Evolutionary conservation across 30 jellyfish, hydroid and myxozoan species (phyloP).

Genomic region (Aurelia coerulea): DNA sequence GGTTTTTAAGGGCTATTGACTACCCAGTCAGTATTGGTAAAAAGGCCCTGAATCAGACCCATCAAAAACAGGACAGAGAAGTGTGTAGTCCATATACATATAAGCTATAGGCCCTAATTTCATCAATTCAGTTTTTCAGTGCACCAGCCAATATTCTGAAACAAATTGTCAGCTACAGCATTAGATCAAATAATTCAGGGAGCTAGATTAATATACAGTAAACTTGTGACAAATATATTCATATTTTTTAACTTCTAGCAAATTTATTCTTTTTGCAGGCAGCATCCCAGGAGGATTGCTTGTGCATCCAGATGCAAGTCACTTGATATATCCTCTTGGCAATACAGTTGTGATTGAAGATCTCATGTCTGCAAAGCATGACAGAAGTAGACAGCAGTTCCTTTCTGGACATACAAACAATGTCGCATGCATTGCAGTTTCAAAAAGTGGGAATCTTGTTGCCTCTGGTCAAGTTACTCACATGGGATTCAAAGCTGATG

Average conservation of each 20-base stretch:
- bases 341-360: conserved; percentile 90
- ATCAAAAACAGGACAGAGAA: no score
- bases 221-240: not conserved
- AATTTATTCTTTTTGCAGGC: conserved; percentile 59
- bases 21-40: no score
- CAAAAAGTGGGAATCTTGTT: conserved; percentile 83
- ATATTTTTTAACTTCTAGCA: not conserved
- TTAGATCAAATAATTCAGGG: no score
- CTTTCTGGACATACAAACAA: conserved; percentile 94
- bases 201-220: no score
- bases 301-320: conserved; percentile 90
- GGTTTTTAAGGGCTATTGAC: no score
- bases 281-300: conserved; percentile 92
- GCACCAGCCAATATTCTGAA: no score
- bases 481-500: conserved; percentile 98
- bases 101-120: no score
- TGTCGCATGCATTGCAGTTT: conserved; percentile 92
- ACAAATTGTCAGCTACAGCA: no score
- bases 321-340: conserved; percentile 91
- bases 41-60: no score
- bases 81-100: no score
- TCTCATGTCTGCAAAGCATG: conserved; percentile 52
- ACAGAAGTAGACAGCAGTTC: conserved; percentile 75
- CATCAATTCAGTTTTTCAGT: no score
- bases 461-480: conserved; percentile 98